phyloP scores from a whole-genome alignment of 1,140 invertebrate species.

The Euwallacea similis region DNA sequence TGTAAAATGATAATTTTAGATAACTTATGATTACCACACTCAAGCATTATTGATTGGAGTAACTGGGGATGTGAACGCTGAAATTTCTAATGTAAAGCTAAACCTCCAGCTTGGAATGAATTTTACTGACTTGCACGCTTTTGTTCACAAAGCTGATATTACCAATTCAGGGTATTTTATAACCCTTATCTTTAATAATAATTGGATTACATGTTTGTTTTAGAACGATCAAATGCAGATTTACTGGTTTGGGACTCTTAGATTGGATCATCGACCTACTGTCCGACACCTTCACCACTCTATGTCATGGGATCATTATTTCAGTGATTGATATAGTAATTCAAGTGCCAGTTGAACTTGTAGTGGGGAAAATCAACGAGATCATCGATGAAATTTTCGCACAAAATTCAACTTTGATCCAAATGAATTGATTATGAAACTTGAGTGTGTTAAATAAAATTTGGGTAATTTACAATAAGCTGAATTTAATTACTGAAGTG shows the following conservation, averaged over 20 bases:
- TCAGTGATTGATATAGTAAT: slow-evolving; percentile 28
- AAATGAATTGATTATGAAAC: too few species aligned
- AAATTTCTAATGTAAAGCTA: slow-evolving; percentile 37
- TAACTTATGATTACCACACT: slow-evolving; percentile 35
- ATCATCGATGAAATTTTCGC: slow-evolving; percentile 22
- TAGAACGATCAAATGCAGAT: slow-evolving; percentile 49
- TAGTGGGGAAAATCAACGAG: slow-evolving; percentile 29
- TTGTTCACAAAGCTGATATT: slow-evolving; percentile 37
- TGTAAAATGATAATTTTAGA: slow-evolving; percentile 23
- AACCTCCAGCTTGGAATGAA: slow-evolving; percentile 36
- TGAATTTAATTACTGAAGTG: too few species aligned
- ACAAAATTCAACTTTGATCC: background rate
- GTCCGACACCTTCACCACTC: slow-evolving; percentile 50
- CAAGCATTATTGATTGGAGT: slow-evolving; percentile 21
- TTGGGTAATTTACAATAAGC: too few species aligned
- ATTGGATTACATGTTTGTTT: slow-evolving; percentile 11
- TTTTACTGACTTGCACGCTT: slow-evolving; percentile 30
- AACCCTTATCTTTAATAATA: too few species aligned
- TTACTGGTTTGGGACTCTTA: slow-evolving; percentile 55
- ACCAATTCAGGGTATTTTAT: slow-evolving; percentile 38
- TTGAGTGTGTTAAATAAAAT: too few species aligned
- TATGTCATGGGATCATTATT: slow-evolving; percentile 56
- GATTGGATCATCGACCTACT: slow-evolving; percentile 57
- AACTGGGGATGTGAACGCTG: slow-evolving; percentile 28
- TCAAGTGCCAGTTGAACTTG: slow-evolving; percentile 22